phyloP scores from a whole-genome alignment of 1,140 invertebrate species.

The Tetramorium alpestre region DNA sequence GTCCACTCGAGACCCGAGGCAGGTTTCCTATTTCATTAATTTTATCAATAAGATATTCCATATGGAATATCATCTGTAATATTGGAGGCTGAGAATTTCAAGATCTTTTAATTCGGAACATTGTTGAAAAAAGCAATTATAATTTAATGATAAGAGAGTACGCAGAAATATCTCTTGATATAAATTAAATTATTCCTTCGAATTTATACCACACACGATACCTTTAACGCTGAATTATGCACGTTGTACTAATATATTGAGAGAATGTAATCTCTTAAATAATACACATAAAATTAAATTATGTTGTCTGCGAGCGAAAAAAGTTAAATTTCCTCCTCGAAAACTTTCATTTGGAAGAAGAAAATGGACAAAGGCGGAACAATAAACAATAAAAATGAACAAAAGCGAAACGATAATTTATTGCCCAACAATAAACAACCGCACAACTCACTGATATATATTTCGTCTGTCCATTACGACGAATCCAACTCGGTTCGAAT shows the following conservation, averaged over 20 bases:
- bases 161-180: background rate
- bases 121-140: background rate
- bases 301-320: background rate
- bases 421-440: slow-evolving; percentile 24
- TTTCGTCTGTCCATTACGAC: slow-evolving; percentile 46
- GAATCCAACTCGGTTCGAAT: slow-evolving; percentile 52
- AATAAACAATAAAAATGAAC: slow-evolving; percentile 18
- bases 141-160: background rate
- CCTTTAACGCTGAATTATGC: background rate
- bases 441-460: slow-evolving; percentile 38
- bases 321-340: background rate
- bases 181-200: background rate
- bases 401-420: slow-evolving; percentile 3
- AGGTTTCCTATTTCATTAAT: slow-evolving; percentile 37
- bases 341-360: background rate
- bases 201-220: background rate
- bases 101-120: background rate
- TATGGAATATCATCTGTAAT: background rate
- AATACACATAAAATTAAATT: background rate
- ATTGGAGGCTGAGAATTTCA: background rate
- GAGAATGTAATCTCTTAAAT: background rate
- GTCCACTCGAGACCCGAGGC: slow-evolving; percentile 6
- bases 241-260: background rate
- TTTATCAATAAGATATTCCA: slow-evolving; percentile 37
- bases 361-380: background rate